phyloP scores from a whole-genome alignment of 2,888 invertebrate species.

The Clusia tigrina region DNA sequence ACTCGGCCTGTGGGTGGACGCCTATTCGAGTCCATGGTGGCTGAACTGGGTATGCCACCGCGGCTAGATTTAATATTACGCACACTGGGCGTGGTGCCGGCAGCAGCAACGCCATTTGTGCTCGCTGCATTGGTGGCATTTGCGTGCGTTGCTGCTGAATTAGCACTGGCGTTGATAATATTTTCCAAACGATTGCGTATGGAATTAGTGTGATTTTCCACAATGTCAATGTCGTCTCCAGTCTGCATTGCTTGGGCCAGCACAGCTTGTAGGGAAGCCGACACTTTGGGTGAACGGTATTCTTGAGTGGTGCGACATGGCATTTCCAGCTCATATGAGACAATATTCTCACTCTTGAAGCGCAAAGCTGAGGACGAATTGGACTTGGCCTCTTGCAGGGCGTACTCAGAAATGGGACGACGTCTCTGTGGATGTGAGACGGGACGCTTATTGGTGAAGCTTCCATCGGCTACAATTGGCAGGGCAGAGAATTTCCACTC shows the following conservation, averaged over 20 bases:
- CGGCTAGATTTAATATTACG: constrained; percentile 53
- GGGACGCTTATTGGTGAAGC: constrained; percentile 67
- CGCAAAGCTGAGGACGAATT: constrained; percentile 54
- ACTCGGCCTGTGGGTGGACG: constrained; percentile 57
- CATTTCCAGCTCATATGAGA: constrained; percentile 64
- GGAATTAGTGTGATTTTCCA: constrained; percentile 58
- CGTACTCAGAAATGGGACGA: constrained; percentile 72
- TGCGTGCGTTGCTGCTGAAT: constrained; percentile 39
- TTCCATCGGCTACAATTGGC: constrained; percentile 64
- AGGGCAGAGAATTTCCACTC: constrained; percentile 70
- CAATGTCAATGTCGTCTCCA: constrained; percentile 64
- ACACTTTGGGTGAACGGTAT: constrained; percentile 63
- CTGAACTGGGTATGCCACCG: constrained; percentile 46
- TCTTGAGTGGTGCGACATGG: constrained; percentile 65
- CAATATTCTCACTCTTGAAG: constrained; percentile 63
- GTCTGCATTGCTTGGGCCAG: constrained; percentile 65
- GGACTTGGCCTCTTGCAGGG: constrained; percentile 63
- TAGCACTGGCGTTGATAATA: constrained; percentile 62
- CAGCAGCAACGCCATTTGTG: constrained; percentile 17
- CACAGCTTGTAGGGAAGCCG: constrained; percentile 64
- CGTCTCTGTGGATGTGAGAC: constrained; percentile 71
- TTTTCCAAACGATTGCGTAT: constrained; percentile 63
- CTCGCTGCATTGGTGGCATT: constrained; percentile 31
- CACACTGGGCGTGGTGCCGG: constrained; percentile 30
- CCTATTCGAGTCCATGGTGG: constrained; percentile 58